Conservation (phyloP, 2,113 vertebrate species). For the Paracanthobrama guichenoti region DNA sequence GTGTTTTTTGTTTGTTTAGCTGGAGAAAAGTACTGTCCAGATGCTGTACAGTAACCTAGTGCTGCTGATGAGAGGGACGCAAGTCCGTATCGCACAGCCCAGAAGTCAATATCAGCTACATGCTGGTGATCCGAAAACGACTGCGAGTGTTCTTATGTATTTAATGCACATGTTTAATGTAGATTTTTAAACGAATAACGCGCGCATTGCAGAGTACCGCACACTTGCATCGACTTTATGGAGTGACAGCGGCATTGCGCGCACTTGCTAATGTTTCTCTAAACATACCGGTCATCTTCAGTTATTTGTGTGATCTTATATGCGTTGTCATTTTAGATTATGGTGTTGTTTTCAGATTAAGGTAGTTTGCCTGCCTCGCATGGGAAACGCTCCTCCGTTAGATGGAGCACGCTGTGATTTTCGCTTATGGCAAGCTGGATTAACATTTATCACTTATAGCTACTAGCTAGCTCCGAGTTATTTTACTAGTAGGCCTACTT, state of each 20-base stretch:
- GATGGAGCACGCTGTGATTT: background rate
- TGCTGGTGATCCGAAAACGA: background rate
- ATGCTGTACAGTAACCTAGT: background rate
- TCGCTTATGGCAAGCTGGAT: constrained; percentile 7
- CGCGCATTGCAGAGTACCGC: background rate
- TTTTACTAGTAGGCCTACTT: background rate
- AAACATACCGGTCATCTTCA: background rate
- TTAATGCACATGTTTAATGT: background rate
- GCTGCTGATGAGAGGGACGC: constrained; percentile 26
- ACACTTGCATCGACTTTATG: background rate
- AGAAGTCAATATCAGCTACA: background rate
- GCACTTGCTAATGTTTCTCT: background rate
- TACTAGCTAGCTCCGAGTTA: background rate
- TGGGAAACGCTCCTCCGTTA: background rate
- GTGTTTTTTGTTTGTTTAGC: constrained; percentile 4
- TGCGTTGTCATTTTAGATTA: background rate
- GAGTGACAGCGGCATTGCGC: background rate
- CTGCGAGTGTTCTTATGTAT: background rate
- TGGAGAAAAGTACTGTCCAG: background rate
- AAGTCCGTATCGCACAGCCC: background rate
- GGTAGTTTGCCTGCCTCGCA: background rate
- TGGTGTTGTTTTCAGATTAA: background rate
- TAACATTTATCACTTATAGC: background rate
- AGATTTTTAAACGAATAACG: background rate
- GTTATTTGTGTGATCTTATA: background rate